phyloP scores from a whole-genome alignment of 2,888 invertebrate genomes.

The Marronus borbonicus region DNA sequence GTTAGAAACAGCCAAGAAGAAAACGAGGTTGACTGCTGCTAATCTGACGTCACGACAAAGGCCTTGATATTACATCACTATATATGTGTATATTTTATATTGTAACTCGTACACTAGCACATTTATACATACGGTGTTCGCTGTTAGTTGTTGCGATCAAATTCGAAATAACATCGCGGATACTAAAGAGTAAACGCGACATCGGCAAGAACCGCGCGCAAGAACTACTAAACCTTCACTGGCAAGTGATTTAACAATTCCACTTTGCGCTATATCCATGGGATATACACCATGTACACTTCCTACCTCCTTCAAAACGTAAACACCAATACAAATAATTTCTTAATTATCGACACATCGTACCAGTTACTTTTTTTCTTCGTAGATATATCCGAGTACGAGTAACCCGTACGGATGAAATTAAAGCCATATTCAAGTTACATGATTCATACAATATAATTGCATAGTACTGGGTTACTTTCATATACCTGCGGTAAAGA shows the following conservation, averaged over 20 bases:
- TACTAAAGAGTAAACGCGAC: not conserved
- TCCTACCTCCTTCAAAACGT: constrained; percentile 32
- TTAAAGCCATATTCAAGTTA: constrained; percentile 23
- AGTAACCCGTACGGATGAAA: constrained; percentile 3
- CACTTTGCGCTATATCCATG: constrained; percentile 11
- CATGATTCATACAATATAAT: constrained; percentile 17
- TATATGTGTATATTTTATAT: constrained; percentile 36
- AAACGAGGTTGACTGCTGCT: constrained; percentile 58
- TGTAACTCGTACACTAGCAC: constrained; percentile 1
- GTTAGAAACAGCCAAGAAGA: constrained; percentile 56
- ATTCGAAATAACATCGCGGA: constrained; percentile 12
- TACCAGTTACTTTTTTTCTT: constrained; percentile 12
- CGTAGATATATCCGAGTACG: not conserved
- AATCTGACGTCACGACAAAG: constrained; percentile 57
- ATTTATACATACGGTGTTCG: constrained; percentile 4
- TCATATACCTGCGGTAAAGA: not conserved
- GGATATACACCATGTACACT: constrained; percentile 30
- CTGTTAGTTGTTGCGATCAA: constrained; percentile 1
- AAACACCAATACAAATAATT: constrained; percentile 31
- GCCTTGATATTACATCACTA: constrained; percentile 60
- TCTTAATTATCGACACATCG: constrained; percentile 31
- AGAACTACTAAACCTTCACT: constrained; percentile 37
- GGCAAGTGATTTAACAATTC: constrained; percentile 29
- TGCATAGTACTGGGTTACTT: constrained; percentile 20
- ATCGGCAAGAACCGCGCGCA: constrained; percentile 8